Evolutionary conservation across 1,140 invertebrate species (phyloP).

Genomic region (Aphis craccivora): DNA sequence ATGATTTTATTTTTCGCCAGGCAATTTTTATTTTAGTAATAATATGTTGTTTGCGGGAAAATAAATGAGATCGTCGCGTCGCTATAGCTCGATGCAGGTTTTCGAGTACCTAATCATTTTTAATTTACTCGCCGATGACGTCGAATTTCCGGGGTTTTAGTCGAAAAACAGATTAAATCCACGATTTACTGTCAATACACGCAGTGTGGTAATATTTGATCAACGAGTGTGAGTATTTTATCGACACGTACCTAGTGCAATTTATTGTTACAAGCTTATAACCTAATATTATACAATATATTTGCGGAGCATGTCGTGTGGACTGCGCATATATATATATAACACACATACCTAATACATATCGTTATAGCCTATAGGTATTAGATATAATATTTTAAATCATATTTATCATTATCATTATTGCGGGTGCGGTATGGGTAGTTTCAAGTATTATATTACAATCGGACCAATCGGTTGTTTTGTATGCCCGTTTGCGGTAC

Average conservation of each 20-base stretch:
- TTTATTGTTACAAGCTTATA: background rate
- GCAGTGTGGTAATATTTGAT: background rate
- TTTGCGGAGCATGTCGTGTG: background rate
- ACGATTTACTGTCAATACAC: background rate
- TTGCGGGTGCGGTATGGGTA: background rate
- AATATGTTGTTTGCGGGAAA: background rate
- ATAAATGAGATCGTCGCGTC: background rate
- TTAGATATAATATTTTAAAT: background rate
- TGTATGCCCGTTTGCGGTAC: background rate
- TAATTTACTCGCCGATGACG: background rate
- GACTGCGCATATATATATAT: background rate
- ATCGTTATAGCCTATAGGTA: too few species aligned
- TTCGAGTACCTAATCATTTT: background rate
- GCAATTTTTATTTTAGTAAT: background rate
- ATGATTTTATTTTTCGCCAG: background rate
- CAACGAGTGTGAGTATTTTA: background rate
- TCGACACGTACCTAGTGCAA: background rate
- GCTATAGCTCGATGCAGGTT: background rate
- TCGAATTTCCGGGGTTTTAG: background rate
- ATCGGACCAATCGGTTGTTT: background rate
- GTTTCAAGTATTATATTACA: background rate
- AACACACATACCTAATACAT: background rate
- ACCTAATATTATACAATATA: background rate
- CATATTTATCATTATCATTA: slow-evolving; percentile 10
- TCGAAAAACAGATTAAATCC: background rate